phyloP scores from a whole-genome alignment of 2,888 invertebrate species.

The Baccha elongata region DNA sequence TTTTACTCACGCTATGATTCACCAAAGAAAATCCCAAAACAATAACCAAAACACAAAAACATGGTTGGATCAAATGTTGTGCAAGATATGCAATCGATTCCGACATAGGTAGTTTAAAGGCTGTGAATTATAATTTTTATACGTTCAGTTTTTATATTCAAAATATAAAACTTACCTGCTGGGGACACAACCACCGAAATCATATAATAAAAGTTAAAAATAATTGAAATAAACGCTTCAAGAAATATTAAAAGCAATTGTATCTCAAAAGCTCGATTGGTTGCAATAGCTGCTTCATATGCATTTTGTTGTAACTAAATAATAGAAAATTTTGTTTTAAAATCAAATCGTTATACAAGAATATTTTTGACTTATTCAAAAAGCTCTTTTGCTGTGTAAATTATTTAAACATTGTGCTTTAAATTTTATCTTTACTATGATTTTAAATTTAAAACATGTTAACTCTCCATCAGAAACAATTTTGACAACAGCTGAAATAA shows the following conservation, averaged over 20 bases:
- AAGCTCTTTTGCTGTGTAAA: no score
- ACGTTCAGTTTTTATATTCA: neutral
- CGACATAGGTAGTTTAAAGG: constrained; percentile 31
- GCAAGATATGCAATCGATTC: constrained; percentile 26
- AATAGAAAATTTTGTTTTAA: no score
- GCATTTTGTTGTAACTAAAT: constrained; percentile 53
- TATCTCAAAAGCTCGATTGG: constrained; percentile 15
- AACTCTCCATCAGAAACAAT: no score
- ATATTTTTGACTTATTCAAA: no score
- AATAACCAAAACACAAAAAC: constrained; percentile 1
- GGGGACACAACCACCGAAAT: constrained; percentile 43
- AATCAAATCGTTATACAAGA: no score
- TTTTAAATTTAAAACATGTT: no score
- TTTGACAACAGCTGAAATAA: no score
- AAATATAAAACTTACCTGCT: constrained; percentile 11
- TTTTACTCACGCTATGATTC: constrained; percentile 11
- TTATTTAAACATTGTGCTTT: no score
- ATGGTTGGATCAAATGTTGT: constrained; percentile 42
- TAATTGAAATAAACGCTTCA: constrained; percentile 49
- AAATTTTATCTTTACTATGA: no score
- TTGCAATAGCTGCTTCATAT: constrained; percentile 24
- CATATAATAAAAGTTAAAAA: constrained; percentile 48
- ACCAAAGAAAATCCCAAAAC: constrained; percentile 38
- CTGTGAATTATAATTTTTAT: constrained; percentile 6
- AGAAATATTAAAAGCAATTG: constrained; percentile 52